Percentiles rank a stretch among this genome's conserved stretches.
Evolutionary conservation across 1,140 invertebrate species (phyloP).

Genomic region (Choristoneura fumiferana): DNA sequence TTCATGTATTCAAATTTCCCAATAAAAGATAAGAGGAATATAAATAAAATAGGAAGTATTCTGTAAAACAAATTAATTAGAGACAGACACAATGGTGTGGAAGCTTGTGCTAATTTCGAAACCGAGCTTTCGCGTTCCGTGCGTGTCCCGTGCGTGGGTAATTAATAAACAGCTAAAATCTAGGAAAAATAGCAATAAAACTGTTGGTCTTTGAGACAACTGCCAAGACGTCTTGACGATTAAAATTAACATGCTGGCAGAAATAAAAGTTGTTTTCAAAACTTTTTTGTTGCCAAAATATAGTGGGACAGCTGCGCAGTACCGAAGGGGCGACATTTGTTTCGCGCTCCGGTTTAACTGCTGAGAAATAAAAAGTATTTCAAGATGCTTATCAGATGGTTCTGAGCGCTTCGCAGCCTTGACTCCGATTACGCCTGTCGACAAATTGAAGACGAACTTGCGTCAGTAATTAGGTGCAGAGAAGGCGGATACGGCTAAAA

Average conservation of each 20-base stretch:
- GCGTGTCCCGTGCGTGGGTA: slow-evolving; percentile 42
- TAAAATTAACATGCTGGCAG: slow-evolving; percentile 62
- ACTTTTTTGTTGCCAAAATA: slow-evolving; percentile 66
- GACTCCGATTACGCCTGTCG: slow-evolving; percentile 27
- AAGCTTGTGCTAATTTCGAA: slow-evolving; percentile 34
- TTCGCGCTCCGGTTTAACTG: slow-evolving; percentile 29
- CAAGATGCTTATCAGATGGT: slow-evolving; percentile 19
- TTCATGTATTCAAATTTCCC: too few species aligned
- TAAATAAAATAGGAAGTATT: neutral
- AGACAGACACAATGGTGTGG: slow-evolving; percentile 3
- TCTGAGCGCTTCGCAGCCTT: slow-evolving; percentile 21
- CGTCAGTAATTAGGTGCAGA: slow-evolving; percentile 25
- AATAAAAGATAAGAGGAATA: neutral
- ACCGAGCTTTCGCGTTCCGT: slow-evolving; percentile 18
- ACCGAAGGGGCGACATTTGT: slow-evolving; percentile 25
- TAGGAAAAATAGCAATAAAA: slow-evolving; percentile 66
- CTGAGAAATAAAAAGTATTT: slow-evolving; percentile 25
- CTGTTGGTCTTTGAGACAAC: slow-evolving; percentile 62
- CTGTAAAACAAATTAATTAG: neutral
- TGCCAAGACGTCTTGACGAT: slow-evolving; percentile 71
- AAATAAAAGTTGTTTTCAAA: slow-evolving; percentile 66
- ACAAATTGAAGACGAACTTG: slow-evolving; percentile 19
- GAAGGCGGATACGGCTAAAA: slow-evolving; percentile 31
- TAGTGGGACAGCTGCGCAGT: slow-evolving; percentile 54
- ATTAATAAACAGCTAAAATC: slow-evolving; percentile 65